A percentile compares a stretch with the other conserved stretches of the same genome.
phyloP scores from a whole-genome alignment of 2,797 vertebrate species.

The Labroides dimidiatus region DNA sequence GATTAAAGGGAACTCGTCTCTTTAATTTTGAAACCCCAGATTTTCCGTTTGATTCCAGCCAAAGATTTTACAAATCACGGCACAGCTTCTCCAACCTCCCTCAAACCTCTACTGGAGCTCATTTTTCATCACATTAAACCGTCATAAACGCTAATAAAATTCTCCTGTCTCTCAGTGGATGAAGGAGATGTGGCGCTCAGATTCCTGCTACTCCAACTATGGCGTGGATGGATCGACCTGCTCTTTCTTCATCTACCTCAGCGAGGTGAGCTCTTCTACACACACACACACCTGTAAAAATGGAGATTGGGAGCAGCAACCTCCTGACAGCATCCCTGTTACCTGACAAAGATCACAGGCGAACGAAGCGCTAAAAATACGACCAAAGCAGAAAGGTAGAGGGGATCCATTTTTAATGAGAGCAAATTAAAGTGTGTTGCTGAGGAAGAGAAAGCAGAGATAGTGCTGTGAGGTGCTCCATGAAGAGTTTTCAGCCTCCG shows the following conservation, averaged over 20 bases:
- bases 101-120: no score
- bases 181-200: conserved; percentile 99
- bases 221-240: conserved; percentile 98
- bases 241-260: conserved; percentile 99
- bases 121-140: no score
- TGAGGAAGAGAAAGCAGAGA: conserved; percentile 21
- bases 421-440: conserved; percentile 56
- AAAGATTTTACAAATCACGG: neutral
- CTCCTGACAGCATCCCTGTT: conserved; percentile 13
- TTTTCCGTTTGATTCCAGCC: conserved; percentile 11
- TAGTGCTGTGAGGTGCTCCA: conserved; percentile 6
- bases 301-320: neutral
- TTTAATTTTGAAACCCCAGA: conserved; percentile 1
- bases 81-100: neutral
- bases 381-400: conserved; percentile 20
- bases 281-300: neutral
- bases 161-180: conserved; percentile 89
- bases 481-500: conserved; percentile 31
- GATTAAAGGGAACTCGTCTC: conserved; percentile 21
- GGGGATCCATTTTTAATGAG: conserved; percentile 54
- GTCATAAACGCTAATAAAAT: neutral
- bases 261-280: conserved; percentile 93
- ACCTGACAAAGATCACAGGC: conserved; percentile 28
- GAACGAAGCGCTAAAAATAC: conserved; percentile 42
- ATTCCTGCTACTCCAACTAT: conserved; percentile 93